Evolutionary conservation across 2,888 invertebrate species (phyloP).

Genomic region (Xestoiulus laeticollis): DNA sequence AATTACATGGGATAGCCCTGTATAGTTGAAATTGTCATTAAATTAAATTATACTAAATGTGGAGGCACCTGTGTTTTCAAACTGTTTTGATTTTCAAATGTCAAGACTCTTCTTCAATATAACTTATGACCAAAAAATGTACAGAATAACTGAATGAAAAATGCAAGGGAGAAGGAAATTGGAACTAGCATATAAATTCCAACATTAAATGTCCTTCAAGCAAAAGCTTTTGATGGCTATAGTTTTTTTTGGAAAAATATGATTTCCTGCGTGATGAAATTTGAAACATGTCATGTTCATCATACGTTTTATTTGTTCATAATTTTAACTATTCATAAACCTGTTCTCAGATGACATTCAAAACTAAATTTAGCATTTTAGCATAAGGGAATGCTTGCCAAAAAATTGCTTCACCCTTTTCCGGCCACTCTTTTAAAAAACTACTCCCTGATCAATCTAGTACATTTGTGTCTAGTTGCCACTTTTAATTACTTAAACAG

Average conservation of each 20-base stretch:
- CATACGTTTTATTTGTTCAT: background rate
- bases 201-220: background rate
- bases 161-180: background rate
- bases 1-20: too few species aligned
- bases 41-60: too few species aligned
- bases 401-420: background rate
- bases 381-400: background rate
- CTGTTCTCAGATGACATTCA: background rate
- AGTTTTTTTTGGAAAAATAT: background rate
- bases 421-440: background rate
- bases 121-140: background rate
- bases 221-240: background rate
- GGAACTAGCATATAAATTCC: background rate
- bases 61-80: too few species aligned
- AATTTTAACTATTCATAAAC: conserved; percentile 28
- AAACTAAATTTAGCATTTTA: background rate
- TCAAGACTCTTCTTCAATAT: background rate
- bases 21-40: too few species aligned
- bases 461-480: background rate
- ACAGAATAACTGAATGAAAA: background rate
- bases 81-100: background rate
- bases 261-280: conserved; percentile 37
- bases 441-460: background rate
- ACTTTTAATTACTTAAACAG: background rate
- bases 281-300: background rate